Evolutionary conservation across 2,113 vertebrate species (phyloP), one percentile per base, ranked within the genome.

Genomic region (Rhegmatorhina hoffmannsi): DNA sequence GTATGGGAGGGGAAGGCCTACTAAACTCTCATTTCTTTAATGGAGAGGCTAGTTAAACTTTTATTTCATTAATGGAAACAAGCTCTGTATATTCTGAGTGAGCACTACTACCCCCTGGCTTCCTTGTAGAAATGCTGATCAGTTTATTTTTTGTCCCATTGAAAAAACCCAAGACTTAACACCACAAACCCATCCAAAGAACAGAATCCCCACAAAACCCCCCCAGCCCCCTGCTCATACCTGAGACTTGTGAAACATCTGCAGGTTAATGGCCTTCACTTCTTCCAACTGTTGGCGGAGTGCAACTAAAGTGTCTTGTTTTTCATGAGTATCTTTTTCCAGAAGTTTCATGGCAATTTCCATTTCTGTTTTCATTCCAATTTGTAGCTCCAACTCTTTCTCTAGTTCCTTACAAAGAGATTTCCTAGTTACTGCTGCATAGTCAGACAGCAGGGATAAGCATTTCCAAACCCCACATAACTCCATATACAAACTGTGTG

Each of bases 271-370:
- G 2, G 98, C 98, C 97, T 99, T 99, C 93, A 99, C 99, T 88
- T 99, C 99, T 89, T 99, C 99, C 26, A 99, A 97, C 90, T 99
- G 99, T 49, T 99, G 98, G 21, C 99, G 98, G 78, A 99, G 98
- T 5, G 99, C 98, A 2, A 97, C 98, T 23, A 99, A 97, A 0
- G 99, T 98, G 97, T 99, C 99, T 88, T 99, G 99, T 73, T 99
- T 99, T 92, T 99, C 99, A 5, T 99, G 99, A 8, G 98, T 99
- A 97, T 99, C 99, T 96, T 99, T 99, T 96, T 99, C 99, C 76
- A 99, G 97, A 38, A 99, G 97, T 94, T 99, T 99, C 99, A 99
- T 99, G 86, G 99, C 99, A 84, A 99, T 98, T 96, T 99, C 99
- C 98, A 99, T 99, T 97, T 99, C 99, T 31, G 99, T 98, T 98